Evolutionary conservation across 1,140 invertebrate species (phyloP).

Genomic region (Homalodisca vitripennis): DNA sequence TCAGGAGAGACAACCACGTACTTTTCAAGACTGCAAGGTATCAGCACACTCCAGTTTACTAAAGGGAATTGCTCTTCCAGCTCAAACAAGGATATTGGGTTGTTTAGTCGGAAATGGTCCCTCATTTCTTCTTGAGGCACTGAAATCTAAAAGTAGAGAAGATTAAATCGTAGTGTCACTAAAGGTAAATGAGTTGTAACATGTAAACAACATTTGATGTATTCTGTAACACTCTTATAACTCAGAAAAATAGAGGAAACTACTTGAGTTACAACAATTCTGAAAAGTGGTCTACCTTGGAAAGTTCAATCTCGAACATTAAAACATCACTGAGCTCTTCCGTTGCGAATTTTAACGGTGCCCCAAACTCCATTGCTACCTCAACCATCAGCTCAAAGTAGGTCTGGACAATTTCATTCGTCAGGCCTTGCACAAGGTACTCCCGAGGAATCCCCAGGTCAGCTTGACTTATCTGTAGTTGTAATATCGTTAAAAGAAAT

Average conservation of each 20-base stretch:
- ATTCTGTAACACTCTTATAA: no score
- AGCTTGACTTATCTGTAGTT: conserved; percentile 78
- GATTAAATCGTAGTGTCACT: not conserved
- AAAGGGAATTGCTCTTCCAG: not conserved
- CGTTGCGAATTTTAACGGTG: conserved; percentile 62
- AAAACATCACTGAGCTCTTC: conserved; percentile 77
- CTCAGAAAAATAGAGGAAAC: no score
- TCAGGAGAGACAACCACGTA: not conserved
- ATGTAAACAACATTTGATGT: no score
- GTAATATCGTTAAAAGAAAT: no score
- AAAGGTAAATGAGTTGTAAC: no score
- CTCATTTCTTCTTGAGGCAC: conserved; percentile 11
- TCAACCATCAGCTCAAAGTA: conserved; percentile 83
- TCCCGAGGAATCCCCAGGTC: conserved; percentile 82
- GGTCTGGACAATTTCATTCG: conserved; percentile 71
- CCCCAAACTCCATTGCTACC: conserved; percentile 83
- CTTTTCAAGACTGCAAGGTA: not conserved
- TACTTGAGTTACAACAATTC: no score
- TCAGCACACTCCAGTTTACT: not conserved
- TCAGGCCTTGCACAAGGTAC: conserved; percentile 75
- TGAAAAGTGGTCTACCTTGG: no score
- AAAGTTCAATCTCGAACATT: conserved; percentile 88
- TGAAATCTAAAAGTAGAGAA: not conserved
- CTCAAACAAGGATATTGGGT: not conserved
- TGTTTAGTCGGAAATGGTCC: conserved; percentile 5